Percentiles rank a stretch among this genome's conserved stretches.
Conservation (phyloP, 2,888 invertebrate species). For the Xanthorhoe designata region DNA sequence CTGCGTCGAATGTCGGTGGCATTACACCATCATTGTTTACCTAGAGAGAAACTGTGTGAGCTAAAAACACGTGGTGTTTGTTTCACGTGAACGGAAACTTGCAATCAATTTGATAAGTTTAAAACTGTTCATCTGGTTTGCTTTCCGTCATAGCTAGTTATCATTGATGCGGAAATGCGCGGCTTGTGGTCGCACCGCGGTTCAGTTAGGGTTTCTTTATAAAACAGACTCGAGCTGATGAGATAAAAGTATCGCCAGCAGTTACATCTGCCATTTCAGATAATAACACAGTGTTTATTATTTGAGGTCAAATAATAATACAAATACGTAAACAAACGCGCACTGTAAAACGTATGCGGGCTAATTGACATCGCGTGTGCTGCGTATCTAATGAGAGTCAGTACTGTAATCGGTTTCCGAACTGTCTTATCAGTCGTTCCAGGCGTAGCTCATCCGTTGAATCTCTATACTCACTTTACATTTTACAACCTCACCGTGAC, state of each 20-base stretch:
- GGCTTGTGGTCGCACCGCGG: slow-evolving; percentile 55
- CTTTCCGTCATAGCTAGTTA: slow-evolving; percentile 58
- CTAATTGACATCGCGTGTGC: slow-evolving; percentile 66
- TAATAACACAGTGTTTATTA: slow-evolving; percentile 41
- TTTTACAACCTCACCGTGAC: slow-evolving; percentile 38
- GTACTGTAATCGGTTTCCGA: slow-evolving; percentile 56
- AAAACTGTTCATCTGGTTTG: slow-evolving; percentile 23
- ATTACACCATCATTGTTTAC: slow-evolving; percentile 63
- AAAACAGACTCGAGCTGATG: slow-evolving; percentile 16
- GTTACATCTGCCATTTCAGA: slow-evolving; percentile 30
- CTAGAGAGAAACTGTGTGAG: slow-evolving; percentile 54
- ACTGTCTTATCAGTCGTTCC: slow-evolving; percentile 47
- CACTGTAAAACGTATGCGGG: slow-evolving; percentile 66
- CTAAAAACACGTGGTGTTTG: slow-evolving; percentile 55
- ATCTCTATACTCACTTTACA: slow-evolving; percentile 25
- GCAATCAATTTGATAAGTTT: slow-evolving; percentile 37
- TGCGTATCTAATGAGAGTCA: slow-evolving; percentile 55
- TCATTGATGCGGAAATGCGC: slow-evolving; percentile 67
- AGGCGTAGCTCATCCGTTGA: slow-evolving; percentile 27
- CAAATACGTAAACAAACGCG: slow-evolving; percentile 58
- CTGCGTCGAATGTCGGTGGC: slow-evolving; percentile 56
- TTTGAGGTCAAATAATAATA: slow-evolving; percentile 56
- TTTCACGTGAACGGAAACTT: slow-evolving; percentile 45
- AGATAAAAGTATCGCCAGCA: slow-evolving; percentile 13
- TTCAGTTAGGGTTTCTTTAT: slow-evolving; percentile 46